Percentiles rank a stretch among this genome's conserved stretches.
Conservation (phyloP, 2,797 vertebrate genomes). For the Toxotes lorentzi region DNA sequence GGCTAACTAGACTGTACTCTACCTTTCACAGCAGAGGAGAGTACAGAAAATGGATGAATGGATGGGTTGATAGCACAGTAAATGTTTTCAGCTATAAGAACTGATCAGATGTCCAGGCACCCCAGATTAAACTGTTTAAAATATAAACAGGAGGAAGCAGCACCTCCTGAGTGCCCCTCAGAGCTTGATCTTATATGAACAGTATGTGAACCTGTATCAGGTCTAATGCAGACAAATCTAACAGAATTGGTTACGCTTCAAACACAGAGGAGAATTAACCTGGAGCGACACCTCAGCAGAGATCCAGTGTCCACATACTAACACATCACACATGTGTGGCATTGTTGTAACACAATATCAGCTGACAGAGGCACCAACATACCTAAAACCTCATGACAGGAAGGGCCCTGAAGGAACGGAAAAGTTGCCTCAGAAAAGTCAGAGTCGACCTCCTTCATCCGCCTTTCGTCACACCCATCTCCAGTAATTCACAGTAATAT, state of each 20-base stretch:
- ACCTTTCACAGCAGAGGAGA: no score
- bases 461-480: constrained; percentile 63
- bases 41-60: not conserved
- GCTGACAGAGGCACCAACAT: not conserved
- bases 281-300: constrained; percentile 31
- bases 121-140: constrained; percentile 31
- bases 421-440: constrained; percentile 54
- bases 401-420: constrained; percentile 14
- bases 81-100: not conserved
- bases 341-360: constrained; percentile 45
- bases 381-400: constrained; percentile 10
- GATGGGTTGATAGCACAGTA: not conserved
- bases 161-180: not conserved
- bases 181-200: constrained; percentile 32
- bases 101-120: constrained; percentile 2
- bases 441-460: constrained; percentile 36
- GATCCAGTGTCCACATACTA: constrained; percentile 48
- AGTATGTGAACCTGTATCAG: constrained; percentile 43
- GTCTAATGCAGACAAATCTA: constrained; percentile 37
- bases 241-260: constrained; percentile 26
- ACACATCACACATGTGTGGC: constrained; percentile 51
- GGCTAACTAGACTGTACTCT: not conserved
- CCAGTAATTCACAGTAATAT: constrained; percentile 60
- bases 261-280: constrained; percentile 27
- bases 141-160: constrained; percentile 11